Conservation (phyloP, 2,797 vertebrate genomes). For the Champsocephalus gunnari region DNA sequence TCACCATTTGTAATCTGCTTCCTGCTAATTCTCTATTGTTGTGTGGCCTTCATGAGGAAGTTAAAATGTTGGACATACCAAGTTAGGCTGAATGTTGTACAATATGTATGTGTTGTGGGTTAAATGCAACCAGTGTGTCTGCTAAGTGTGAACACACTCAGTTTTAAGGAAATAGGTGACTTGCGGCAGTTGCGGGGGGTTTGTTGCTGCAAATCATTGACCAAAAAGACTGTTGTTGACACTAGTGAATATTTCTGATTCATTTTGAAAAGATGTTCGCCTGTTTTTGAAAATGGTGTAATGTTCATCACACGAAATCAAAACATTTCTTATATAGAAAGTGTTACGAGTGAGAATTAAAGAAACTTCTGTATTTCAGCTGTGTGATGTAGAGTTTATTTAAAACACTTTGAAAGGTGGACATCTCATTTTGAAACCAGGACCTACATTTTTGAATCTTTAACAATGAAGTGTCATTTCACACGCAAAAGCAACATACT, state of each 20-base stretch:
- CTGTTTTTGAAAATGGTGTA: neutral
- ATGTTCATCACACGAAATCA: neutral
- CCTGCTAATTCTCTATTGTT: neutral
- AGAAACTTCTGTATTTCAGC: neutral
- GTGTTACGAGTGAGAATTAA: neutral
- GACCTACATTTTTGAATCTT: neutral
- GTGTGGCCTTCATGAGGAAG: slow-evolving; percentile 22
- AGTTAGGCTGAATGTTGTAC: neutral
- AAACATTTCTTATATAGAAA: neutral
- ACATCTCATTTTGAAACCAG: neutral
- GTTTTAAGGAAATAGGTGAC: slow-evolving; percentile 27
- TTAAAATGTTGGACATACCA: neutral
- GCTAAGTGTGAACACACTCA: slow-evolving; percentile 8
- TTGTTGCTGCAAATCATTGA: slow-evolving; percentile 59
- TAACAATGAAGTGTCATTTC: neutral
- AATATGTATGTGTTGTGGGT: neutral
- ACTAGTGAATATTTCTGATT: slow-evolving; percentile 20
- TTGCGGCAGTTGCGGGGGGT: too few species aligned
- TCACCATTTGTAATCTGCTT: neutral
- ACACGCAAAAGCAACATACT: neutral
- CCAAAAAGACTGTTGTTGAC: neutral
- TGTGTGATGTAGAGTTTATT: too few species aligned
- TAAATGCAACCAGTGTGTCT: neutral
- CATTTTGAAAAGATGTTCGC: neutral
- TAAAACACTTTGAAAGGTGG: too few species aligned